Evolutionary conservation across 92 coral and sea anemone genomes (phyloP).

Genomic region (Phenganax stokvisi): DNA sequence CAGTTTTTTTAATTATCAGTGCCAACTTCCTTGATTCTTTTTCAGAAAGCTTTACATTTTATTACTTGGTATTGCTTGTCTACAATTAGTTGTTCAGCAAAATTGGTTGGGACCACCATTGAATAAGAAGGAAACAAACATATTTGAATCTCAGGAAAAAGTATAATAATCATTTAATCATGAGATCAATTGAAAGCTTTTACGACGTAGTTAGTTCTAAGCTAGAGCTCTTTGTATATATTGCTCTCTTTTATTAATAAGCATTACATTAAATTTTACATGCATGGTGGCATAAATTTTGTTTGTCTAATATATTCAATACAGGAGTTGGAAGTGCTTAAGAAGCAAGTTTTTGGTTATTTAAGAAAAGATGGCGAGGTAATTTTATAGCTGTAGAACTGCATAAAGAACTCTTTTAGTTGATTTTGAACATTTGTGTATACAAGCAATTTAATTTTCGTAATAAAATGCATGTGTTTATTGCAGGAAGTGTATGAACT

Average conservation of each 20-base stretch:
- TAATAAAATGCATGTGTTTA: too few relatives aligned
- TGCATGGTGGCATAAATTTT: too few relatives aligned
- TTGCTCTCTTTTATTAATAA: not conserved
- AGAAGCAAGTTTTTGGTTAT: conserved; percentile 26
- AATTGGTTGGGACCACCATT: conserved; percentile 87
- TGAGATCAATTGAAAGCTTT: too few relatives aligned
- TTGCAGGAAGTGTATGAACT: conserved; percentile 57
- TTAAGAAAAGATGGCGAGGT: conserved; percentile 67
- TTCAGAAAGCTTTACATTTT: conserved; percentile 62
- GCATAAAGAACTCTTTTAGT: not conserved
- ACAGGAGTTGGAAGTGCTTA: conserved; percentile 36
- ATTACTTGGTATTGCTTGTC: conserved; percentile 61
- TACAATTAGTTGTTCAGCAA: conserved; percentile 75
- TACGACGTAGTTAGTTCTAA: too few relatives aligned
- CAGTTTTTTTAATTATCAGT: too few relatives aligned
- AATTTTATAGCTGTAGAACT: not conserved
- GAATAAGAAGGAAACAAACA: conserved; percentile 39
- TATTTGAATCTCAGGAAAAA: conserved; percentile 39
- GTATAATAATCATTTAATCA: conserved; percentile 1
- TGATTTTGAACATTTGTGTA: not conserved
- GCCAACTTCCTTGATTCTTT: not conserved
- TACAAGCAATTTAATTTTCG: not conserved
- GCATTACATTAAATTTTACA: not conserved
- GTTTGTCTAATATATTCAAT: not conserved
- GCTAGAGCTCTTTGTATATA: not conserved